Evolutionary conservation across 2,797 vertebrate genomes (phyloP), one percentile per base, ranked within the genome.

Genomic region (Pempheris klunzingeri): DNA sequence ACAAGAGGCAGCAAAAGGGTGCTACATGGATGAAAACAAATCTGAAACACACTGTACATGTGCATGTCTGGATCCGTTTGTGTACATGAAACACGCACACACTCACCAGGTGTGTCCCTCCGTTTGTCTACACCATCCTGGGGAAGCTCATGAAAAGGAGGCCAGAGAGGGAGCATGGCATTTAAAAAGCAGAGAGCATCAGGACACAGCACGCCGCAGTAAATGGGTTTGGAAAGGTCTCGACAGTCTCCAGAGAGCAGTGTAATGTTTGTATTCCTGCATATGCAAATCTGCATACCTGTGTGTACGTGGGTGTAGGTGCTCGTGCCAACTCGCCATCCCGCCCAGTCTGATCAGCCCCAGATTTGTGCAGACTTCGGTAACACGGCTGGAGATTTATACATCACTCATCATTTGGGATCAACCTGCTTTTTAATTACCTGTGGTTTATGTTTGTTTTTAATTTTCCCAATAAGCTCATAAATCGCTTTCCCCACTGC

Each of bases 381-480:
- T 79, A 82, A 71, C 54, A 54, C 43, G 26, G 58, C 73, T 74
- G 28, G 68, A 78, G 75, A 87, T 82, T 86, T 82, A 85, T 49
- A 81, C 69, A 82, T 71, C 80, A 74, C 78, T 84, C 85, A 84
- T 91, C 88, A 83, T 90, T 84, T 71, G 81, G 86, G 88, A 89
- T 88, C 76, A 87, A 89, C 86, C 77, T 84, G 84, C 74, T 87
- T 90, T 87, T 92, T 92, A 94, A 92, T 93, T 87, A 91, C 85
- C 65, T 78, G 58, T 81, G 83, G 71, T 90, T 92, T 91, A 89
- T 90, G 83, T 93, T 93, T 90, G 85, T 90, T 92, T 90, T 87
- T 86, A 85, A 90, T 93, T 92, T 88, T 86, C 82, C 82, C 83
- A 63, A 72, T 85, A 80, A 90, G 81, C 79, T 77, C 86, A 82